Evolutionary conservation across 2,888 invertebrate genomes (phyloP), one percentile per base, ranked within the genome.

Genomic region (Nemurella pictetii): DNA sequence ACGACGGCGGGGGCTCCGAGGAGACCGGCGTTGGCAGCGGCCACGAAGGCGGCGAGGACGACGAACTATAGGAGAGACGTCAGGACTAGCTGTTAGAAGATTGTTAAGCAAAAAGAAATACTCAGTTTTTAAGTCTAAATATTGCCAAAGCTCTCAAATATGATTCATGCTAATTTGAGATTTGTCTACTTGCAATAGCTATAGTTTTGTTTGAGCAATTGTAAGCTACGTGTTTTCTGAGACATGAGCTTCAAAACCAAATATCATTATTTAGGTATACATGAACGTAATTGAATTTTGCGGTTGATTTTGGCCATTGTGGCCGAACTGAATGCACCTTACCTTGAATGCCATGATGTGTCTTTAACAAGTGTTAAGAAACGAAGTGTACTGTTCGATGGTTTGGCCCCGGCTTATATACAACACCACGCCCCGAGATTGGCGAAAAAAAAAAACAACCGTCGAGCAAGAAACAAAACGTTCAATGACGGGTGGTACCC

Each of bases 1-100:
- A 72, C 72, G 80, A 85, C 85, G 32, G 84, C 84, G 35, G 87
- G 86, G 75, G 86, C 85, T 83, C 84, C 86, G 85, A 86, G 35
- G 77, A 85, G 80, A 55, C 86, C 86, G 83, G 83, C 86, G 55
- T 84, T 77, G 75, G 86, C 86, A 83, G 84, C 85, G 84, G 86
- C 86, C 85, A 86, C 86, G 84, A 86, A 83, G 86, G 86, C 86
- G 84, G 85, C 85, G 84, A 86, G 84, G 86, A 85, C 81, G 80
- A 86, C 73, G 32, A 86, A 83, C 86, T 86, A 78, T 2, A 75
- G 4, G 75, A 75, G 26, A 75, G 15, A 25, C 25, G 26, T n/a
- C 29, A 78, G 20, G 30, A 12, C 78, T 27, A 15, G 26, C 25
- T 20, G 15, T 28, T 75, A 27, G 27, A 27, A 25, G 25, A 5